Evolutionary conservation across 1,140 invertebrate species (phyloP).

Genomic region (Sycophaga agraensis): DNA sequence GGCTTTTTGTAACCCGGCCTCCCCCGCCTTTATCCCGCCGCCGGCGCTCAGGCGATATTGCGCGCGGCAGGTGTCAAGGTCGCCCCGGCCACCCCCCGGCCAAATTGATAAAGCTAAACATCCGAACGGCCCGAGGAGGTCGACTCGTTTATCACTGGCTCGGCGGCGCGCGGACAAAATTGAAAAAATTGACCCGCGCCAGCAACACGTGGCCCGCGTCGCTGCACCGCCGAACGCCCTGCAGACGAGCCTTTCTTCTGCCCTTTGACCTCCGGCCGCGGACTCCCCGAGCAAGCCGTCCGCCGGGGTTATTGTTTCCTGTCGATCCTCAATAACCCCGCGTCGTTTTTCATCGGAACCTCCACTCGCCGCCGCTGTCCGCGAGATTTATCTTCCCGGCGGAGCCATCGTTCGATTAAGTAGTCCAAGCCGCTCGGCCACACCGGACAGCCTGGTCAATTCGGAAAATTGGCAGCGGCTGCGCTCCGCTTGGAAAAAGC

Average conservation of each 20-base stretch:
- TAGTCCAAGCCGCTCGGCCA: too few species aligned
- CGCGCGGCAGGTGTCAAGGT: slow-evolving; percentile 9
- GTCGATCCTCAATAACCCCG: too few species aligned
- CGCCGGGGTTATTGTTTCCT: too few species aligned
- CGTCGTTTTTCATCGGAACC: background rate
- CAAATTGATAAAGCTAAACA: slow-evolving; percentile 25
- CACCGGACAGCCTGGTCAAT: too few species aligned
- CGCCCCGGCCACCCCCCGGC: background rate
- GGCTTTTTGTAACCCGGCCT: background rate
- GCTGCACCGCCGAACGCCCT: too few species aligned
- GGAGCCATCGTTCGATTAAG: too few species aligned
- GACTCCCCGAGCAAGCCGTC: too few species aligned
- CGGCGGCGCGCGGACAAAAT: background rate
- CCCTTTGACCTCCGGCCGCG: too few species aligned
- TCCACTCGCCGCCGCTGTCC: too few species aligned
- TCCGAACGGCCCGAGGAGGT: background rate
- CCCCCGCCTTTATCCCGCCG: background rate
- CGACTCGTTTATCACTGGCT: slow-evolving; percentile 10
- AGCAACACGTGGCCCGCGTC: slow-evolving; percentile 11
- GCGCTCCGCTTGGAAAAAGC: background rate
- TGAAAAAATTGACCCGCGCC: slow-evolving; percentile 4
- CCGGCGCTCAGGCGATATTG: background rate
- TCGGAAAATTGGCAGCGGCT: background rate
- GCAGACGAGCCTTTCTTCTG: too few species aligned
- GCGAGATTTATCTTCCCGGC: too few species aligned